Conservation (phyloP, 2,888 invertebrate genomes). For the Tinea pellionella region DNA sequence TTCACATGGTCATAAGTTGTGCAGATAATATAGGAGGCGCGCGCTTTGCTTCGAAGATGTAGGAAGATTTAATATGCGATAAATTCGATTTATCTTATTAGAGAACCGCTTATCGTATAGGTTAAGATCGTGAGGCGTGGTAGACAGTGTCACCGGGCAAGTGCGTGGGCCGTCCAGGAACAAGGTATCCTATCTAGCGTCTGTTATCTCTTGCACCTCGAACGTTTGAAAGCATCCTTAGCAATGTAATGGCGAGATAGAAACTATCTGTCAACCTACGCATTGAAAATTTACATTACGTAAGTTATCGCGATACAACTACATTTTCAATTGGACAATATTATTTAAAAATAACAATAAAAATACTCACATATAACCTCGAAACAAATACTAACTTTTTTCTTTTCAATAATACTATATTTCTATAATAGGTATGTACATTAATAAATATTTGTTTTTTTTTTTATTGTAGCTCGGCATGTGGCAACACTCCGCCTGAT, state of each 20-base stretch:
- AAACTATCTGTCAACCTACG: constrained; percentile 26
- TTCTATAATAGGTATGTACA: no score
- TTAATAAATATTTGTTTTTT: no score
- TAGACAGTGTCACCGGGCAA: constrained; percentile 13
- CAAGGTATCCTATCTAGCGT: constrained; percentile 19
- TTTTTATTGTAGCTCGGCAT: no score
- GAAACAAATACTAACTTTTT: no score
- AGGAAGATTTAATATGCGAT: constrained; percentile 41
- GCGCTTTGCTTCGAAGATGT: background rate
- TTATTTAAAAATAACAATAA: no score
- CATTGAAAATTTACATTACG: background rate
- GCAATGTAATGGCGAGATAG: constrained; percentile 6
- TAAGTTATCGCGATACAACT: background rate
- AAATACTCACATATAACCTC: no score
- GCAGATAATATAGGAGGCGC: constrained; percentile 10
- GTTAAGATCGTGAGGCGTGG: constrained; percentile 16
- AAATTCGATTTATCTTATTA: constrained; percentile 48
- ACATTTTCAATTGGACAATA: background rate
- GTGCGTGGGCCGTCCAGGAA: constrained; percentile 11
- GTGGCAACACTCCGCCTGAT: no score
- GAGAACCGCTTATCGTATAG: constrained; percentile 29
- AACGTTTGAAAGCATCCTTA: constrained; percentile 13
- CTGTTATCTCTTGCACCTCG: constrained; percentile 18
- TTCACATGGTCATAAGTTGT: constrained; percentile 12
- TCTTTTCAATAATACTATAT: no score